Evolutionary conservation across 2,888 invertebrate genomes (phyloP).

Genomic region (Cremastobaeus sp.): DNA sequence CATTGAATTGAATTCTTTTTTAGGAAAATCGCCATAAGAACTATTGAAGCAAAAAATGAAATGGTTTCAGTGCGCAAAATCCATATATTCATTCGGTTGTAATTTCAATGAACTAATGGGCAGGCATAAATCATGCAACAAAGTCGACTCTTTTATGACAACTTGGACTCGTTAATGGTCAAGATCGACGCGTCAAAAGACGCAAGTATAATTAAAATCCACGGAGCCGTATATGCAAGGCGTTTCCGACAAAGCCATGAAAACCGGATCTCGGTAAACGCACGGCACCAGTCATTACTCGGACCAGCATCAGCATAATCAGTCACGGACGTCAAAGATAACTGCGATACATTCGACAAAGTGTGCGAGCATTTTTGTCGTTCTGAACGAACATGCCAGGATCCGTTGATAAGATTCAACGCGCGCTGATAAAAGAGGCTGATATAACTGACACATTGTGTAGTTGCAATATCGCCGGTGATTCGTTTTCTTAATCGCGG

Average conservation of each 20-base stretch:
- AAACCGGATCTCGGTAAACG: constrained; percentile 54
- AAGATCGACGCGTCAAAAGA: constrained; percentile 47
- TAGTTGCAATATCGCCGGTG: no score
- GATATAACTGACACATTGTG: no score
- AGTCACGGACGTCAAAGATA: constrained; percentile 52
- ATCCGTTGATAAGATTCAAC: constrained; percentile 29
- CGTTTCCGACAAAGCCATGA: no score
- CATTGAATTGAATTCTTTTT: no score
- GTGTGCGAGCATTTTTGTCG: constrained; percentile 32
- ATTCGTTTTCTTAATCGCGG: no score
- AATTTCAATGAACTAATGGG: constrained; percentile 17
- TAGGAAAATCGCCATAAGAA: no score
- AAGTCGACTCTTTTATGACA: constrained; percentile 27
- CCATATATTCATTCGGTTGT: no score
- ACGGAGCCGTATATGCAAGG: no score
- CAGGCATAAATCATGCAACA: constrained; percentile 6
- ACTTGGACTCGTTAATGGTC: constrained; percentile 39
- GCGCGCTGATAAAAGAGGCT: constrained; percentile 3
- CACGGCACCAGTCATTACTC: constrained; percentile 47
- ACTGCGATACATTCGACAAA: constrained; percentile 41
- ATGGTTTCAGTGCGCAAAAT: no score
- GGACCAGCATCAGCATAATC: constrained; percentile 30
- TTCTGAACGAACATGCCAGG: constrained; percentile 3
- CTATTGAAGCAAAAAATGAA: no score
- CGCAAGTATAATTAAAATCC: constrained; percentile 46